Base-by-base conservation (phyloP, 2,888 invertebrate species). In the Ctenicera cuprea region DNA sequence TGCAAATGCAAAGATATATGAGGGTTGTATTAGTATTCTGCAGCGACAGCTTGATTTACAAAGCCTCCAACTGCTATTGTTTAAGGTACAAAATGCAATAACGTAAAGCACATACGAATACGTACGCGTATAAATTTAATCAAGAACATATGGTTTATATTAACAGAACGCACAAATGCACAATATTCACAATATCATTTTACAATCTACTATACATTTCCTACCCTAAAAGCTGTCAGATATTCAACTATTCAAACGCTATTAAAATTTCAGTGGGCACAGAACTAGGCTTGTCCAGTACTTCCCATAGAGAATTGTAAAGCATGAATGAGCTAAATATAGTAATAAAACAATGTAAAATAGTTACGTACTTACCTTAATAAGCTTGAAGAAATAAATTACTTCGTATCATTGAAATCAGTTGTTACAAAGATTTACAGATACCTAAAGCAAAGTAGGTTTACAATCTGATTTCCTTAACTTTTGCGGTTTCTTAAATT, bases 41-140 rank as follows among this genome's bases (percentile, higher is more conserved):
- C 59, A 59, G 59, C 38, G 59, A 59, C 59, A 59, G 59, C 38
- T 59, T 59, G 59, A 59, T 59, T 59, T 59, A 59, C 54, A 54
- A 20, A n/a, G 38, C 30, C 14, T 20, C 38, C 8, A 5, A 16
- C 16, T 38, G 38, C 37, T 12, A 38, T 37, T 38, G 59, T 59
- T 14, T 26, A 12, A 30, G 20, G 38, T 38, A 59, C 20, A 16
- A 59, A 59, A 59, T 38, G 59, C 59, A 59, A 59, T 59, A 52
- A 57, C 57, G n/a, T n/a, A 57, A 37, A 52, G 52, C 52, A 59
- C 38, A 38, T 18, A 8, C 11, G 38, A 59, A 38, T 59, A 30
- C 18, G 18, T 38, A 38, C 9, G 26, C 54, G 30, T 54, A 54
- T 26, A 50, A 12, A 54, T 54, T 26, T 16, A 33, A 5, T 8